A percentile compares a stretch with the other conserved stretches of the same genome.
Evolutionary conservation across 2,797 vertebrate species (phyloP).

Genomic region (Acipenser transmontanus): DNA sequence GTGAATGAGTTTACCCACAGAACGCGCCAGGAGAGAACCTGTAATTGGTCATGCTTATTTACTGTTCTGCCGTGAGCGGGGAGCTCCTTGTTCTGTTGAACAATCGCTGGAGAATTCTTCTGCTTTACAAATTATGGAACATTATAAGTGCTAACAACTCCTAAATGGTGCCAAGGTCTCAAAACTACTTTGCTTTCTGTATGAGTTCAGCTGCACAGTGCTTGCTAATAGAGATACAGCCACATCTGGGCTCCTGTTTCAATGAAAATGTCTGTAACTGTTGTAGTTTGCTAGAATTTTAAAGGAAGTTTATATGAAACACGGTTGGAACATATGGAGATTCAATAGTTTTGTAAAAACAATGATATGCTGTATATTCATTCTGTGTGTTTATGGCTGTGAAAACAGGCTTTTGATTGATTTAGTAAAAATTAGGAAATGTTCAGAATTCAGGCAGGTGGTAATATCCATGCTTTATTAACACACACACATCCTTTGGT

Average conservation of each 20-base stretch:
- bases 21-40: constrained; percentile 31
- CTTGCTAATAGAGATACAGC: too few species aligned
- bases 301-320: too few species aligned
- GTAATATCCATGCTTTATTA: not conserved
- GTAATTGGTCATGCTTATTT: constrained; percentile 51
- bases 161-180: constrained; percentile 36
- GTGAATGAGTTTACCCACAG: constrained; percentile 27
- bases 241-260: too few species aligned
- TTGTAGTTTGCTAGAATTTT: too few species aligned
- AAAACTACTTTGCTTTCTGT: constrained; percentile 18
- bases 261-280: too few species aligned
- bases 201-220: constrained; percentile 21
- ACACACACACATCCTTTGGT: not conserved
- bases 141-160: constrained; percentile 31
- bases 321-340: too few species aligned
- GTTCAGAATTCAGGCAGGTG: constrained; percentile 8
- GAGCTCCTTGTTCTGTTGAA: constrained; percentile 25
- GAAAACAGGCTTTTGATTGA: too few species aligned
- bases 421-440: constrained; percentile 11
- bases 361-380: too few species aligned
- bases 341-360: too few species aligned
- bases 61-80: constrained; percentile 24
- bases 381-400: too few species aligned
- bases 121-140: constrained; percentile 31
- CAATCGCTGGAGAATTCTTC: constrained; percentile 34